Conservation (phyloP, 2,797 vertebrate genomes). For the Oreonectes daqikongensis region DNA sequence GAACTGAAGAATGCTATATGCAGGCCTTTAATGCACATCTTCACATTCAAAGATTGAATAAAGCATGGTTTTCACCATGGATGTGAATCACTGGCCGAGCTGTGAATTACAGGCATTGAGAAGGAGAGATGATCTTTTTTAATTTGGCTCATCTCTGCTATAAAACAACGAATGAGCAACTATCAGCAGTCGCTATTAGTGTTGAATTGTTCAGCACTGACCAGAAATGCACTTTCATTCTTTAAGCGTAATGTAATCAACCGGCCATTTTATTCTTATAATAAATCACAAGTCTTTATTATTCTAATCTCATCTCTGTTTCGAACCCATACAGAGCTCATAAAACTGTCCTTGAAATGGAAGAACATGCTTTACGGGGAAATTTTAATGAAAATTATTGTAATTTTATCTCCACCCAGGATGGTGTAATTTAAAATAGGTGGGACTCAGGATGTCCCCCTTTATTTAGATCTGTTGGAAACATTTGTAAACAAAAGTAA, state of each 20-base stretch:
- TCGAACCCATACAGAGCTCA: conserved; percentile 32
- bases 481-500: neutral
- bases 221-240: conserved; percentile 46
- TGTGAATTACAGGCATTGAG: neutral
- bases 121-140: neutral
- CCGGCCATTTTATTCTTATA: conserved; percentile 44
- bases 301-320: conserved; percentile 35
- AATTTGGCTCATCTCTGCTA: conserved; percentile 33
- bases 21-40: neutral
- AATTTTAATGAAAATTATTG: neutral
- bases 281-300: conserved; percentile 50
- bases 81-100: conserved; percentile 6
- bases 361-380: neutral
- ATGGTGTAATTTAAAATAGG: neutral
- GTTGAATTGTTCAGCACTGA: conserved; percentile 44
- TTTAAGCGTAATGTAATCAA: conserved; percentile 50
- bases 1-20: neutral
- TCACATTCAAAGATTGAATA: neutral
- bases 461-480: neutral
- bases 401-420: conserved; percentile 4
- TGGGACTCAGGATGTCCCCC: neutral
- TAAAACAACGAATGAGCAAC: conserved; percentile 33
- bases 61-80: neutral
- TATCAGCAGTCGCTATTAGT: conserved; percentile 41
- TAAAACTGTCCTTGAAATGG: conserved; percentile 8